Evolutionary conservation across 1,140 invertebrate species (phyloP).

Genomic region (Lepidurus apus): DNA sequence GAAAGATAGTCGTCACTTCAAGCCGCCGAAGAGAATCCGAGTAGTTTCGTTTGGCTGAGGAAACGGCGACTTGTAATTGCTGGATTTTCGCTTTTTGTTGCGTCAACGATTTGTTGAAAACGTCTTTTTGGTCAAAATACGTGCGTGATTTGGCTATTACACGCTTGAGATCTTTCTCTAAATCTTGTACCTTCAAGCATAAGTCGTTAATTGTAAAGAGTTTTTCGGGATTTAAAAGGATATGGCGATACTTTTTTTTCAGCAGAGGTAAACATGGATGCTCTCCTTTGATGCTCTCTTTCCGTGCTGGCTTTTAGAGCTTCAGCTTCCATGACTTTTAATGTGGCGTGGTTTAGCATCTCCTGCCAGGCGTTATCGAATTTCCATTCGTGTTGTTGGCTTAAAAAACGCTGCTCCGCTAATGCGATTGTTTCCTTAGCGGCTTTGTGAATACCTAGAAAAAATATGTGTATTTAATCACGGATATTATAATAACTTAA

Average conservation of each 20-base stretch:
- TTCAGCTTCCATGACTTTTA: constrained; percentile 91
- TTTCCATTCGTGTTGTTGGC: constrained; percentile 67
- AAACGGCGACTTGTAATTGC: constrained; percentile 47
- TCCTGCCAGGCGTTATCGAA: constrained; percentile 96
- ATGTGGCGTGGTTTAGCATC: constrained; percentile 93
- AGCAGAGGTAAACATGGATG: constrained; percentile 66
- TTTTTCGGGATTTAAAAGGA: not conserved
- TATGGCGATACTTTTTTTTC: constrained; percentile 58
- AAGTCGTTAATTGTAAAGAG: constrained; percentile 30
- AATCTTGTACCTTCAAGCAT: constrained; percentile 50
- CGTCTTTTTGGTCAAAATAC: constrained; percentile 51
- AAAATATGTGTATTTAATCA: constrained; percentile 26
- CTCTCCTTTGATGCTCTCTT: constrained; percentile 72
- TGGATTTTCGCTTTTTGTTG: constrained; percentile 47
- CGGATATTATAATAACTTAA: not conserved
- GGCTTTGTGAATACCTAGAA: constrained; percentile 74
- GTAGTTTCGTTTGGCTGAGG: constrained; percentile 48
- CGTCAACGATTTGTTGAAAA: constrained; percentile 47
- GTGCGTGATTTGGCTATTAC: constrained; percentile 69
- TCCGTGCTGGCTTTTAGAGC: constrained; percentile 79
- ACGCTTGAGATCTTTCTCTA: constrained; percentile 69
- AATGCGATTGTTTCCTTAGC: constrained; percentile 90
- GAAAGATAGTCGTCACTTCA: constrained; percentile 34
- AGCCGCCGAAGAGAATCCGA: constrained; percentile 47
- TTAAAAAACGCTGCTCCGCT: constrained; percentile 80